Evolutionary conservation across 2,888 invertebrate genomes (phyloP).

Genomic region (Oasisia sp.): DNA sequence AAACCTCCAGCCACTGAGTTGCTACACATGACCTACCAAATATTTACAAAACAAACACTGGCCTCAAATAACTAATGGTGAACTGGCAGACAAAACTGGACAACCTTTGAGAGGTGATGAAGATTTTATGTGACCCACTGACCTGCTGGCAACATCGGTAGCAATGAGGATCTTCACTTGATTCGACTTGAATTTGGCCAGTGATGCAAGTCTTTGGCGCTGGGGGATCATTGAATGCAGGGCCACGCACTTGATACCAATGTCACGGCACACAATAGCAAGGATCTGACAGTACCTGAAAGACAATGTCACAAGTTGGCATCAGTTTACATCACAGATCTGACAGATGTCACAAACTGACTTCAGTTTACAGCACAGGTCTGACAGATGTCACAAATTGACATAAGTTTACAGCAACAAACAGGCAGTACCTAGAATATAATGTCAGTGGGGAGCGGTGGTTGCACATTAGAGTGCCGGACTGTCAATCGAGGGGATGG

Average conservation of each 20-base stretch:
- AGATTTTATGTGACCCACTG: background rate
- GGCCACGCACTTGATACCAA: conserved; percentile 86
- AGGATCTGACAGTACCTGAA: conserved; percentile 88
- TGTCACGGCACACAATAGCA: conserved; percentile 86
- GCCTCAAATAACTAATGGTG: background rate
- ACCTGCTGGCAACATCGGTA: conserved; percentile 94
- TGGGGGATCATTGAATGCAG: conserved; percentile 95
- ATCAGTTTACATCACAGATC: conserved; percentile 86
- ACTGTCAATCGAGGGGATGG: too few relatives aligned
- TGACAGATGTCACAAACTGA: conserved; percentile 88
- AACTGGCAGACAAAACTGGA: background rate
- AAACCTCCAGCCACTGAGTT: too few relatives aligned
- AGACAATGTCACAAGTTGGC: conserved; percentile 74
- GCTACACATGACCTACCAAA: background rate
- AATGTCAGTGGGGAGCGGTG: too few relatives aligned
- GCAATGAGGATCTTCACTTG: conserved; percentile 89
- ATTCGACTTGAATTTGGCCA: conserved; percentile 90
- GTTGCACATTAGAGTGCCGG: too few relatives aligned
- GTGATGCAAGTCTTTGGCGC: conserved; percentile 82
- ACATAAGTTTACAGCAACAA: conserved; percentile 87
- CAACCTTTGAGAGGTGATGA: too few relatives aligned
- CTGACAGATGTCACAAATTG: conserved; percentile 83
- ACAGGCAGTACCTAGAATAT: conserved; percentile 82
- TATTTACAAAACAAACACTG: background rate
- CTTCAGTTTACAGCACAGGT: conserved; percentile 87